These are phyloP conservation scores for Botrylloides violaceus DNA, from an alignment of 23 tunicate species.

Conservation along the genomic window DNA sequence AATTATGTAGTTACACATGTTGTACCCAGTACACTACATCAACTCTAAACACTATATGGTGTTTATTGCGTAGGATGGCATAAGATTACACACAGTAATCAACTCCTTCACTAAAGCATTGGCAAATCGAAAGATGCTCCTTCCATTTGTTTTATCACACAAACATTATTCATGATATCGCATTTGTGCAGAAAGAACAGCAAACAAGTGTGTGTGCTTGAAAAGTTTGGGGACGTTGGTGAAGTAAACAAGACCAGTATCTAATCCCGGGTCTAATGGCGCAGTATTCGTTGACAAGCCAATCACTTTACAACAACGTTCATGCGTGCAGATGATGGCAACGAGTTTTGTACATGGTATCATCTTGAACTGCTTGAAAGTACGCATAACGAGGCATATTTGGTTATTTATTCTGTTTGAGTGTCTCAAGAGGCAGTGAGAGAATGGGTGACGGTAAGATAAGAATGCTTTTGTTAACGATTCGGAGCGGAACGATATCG, in stretches of 20 bases:
- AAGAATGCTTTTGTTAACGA: conserved; percentile 21
- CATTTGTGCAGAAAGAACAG: not conserved
- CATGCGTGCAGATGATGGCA: not conserved
- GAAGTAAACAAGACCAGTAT: not conserved
- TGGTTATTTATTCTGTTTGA: conserved; percentile 1
- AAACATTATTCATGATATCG: no score
- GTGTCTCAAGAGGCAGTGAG: conserved; percentile 2
- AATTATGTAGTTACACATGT: no score
- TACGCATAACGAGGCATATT: conserved; percentile 1
- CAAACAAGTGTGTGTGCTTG: conserved; percentile 1
- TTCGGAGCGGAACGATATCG: not conserved
- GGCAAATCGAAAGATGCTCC: no score
- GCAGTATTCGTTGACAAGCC: not conserved
- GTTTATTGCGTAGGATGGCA: no score
- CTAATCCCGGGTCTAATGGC: not conserved
- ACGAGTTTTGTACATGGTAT: not conserved
- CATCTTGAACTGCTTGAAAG: conserved; percentile 1
- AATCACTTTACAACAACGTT: not conserved
- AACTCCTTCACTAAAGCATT: no score
- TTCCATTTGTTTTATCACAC: no score
- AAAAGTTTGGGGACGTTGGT: not conserved
- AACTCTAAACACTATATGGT: no score
- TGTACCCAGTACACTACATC: no score
- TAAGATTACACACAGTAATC: no score
- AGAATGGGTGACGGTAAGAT: conserved; percentile 12